Evolutionary conservation across 2,888 invertebrate genomes (phyloP), one percentile per base, ranked within the genome.

Genomic region (Loripinus fragilis): DNA sequence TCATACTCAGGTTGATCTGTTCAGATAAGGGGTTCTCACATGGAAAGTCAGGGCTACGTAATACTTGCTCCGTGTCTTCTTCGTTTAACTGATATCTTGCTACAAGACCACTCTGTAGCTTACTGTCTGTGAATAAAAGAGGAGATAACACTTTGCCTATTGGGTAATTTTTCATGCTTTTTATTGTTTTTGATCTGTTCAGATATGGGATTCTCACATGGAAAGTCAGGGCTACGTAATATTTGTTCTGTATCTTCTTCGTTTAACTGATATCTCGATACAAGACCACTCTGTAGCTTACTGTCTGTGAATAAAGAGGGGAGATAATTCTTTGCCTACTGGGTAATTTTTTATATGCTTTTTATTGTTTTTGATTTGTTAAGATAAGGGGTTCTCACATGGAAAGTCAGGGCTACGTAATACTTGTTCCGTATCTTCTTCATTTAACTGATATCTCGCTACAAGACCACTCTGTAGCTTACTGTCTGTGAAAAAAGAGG

Each of bases 31-130:
- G 74, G 48, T 77, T 70, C 10, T 60, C 23, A 23, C 33, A 52
- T 66, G 80, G 83, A 23, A 81, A 80, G 15, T 80, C 76, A 3
- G 86, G 84, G 67, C 87, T 86, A 17, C 66, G 66, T 48, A 78
- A 55, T 64, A 25, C 20, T 25, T 71, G 69, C 17, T 80, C 72
- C 45, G 60, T 66, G 7, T 81, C 81, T 28, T 86, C 85, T 15
- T 60, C 60, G n/a, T 82, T 80, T 0, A 87, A 71, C 81, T 90
- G 89, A 76, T 90, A 90, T 33, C 86, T 83, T 0, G 89, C 89
- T 20, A 87, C 81, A 25, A 90, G 78, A 0, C 90, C 89, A 66
- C 28, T 28, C 33, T 60, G 60, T 30, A 60, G 33, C 60, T 60
- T 60, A 33, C 33, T 60, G 7, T 60, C 60, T 60, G 33, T 2